These are phyloP conservation scores for Cerastis leucographa DNA, from an alignment of 2,888 invertebrate genomes.

Conservation along the genomic window DNA sequence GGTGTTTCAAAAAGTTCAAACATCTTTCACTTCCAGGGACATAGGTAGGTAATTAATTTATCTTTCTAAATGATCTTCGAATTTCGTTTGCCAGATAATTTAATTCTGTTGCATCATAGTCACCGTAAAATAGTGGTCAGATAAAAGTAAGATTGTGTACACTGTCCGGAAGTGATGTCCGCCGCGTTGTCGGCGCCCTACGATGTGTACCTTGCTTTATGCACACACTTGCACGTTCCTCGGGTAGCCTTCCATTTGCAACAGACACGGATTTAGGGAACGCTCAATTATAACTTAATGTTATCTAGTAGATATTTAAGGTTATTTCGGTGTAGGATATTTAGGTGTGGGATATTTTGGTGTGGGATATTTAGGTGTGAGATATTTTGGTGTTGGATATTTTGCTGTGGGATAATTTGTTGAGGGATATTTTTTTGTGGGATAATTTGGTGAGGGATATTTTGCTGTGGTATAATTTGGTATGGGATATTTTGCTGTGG, in stretches of 20 bases:
- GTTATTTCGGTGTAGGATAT: too few species aligned
- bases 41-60: neutral
- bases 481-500: too few species aligned
- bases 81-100: neutral
- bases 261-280: slow-evolving; percentile 41
- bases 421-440: too few species aligned
- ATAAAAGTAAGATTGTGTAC: slow-evolving; percentile 62
- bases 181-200: slow-evolving; percentile 37
- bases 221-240: slow-evolving; percentile 60
- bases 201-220: slow-evolving; percentile 59
- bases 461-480: too few species aligned
- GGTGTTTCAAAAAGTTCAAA: neutral
- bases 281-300: neutral
- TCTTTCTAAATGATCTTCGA: neutral
- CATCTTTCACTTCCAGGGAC: neutral
- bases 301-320: neutral
- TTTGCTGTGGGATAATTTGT: too few species aligned
- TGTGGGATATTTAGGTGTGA: too few species aligned
- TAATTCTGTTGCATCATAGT: slow-evolving; percentile 21
- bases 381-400: too few species aligned
- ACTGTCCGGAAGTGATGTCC: slow-evolving; percentile 65
- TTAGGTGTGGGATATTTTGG: too few species aligned
- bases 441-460: too few species aligned
- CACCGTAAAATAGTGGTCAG: slow-evolving; percentile 60
- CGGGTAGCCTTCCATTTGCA: slow-evolving; percentile 12